Evolutionary conservation across 2,888 invertebrate species (phyloP).

Genomic region (Rhagophthalmus giganteus): DNA sequence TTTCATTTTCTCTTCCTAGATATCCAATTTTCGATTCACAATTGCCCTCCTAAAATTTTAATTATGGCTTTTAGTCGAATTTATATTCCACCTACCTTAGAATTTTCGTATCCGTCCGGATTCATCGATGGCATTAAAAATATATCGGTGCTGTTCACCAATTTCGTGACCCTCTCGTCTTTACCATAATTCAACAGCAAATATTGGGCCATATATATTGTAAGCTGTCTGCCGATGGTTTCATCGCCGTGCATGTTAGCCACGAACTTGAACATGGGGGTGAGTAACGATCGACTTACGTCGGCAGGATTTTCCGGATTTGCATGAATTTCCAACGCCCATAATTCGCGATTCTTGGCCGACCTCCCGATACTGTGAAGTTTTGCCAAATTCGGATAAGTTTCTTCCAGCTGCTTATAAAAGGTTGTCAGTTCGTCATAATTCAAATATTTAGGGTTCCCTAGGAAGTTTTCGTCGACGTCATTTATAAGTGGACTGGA

Average conservation of each 20-base stretch:
- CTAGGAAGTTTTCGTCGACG: constrained; percentile 62
- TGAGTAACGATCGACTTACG: constrained; percentile 59
- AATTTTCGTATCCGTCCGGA: constrained; percentile 92
- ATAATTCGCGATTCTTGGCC: constrained; percentile 76
- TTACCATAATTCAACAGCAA: constrained; percentile 76
- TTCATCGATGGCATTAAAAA: constrained; percentile 97
- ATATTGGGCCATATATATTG: constrained; percentile 82
- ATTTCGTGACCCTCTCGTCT: constrained; percentile 68
- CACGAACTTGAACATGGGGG: constrained; percentile 92
- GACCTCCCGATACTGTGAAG: constrained; percentile 82
- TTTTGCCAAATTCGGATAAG: constrained; percentile 71
- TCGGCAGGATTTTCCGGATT: constrained; percentile 59
- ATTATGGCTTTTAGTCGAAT: too few species aligned
- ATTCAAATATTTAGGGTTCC: constrained; percentile 65
- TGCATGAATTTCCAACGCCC: constrained; percentile 79
- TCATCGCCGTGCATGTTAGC: constrained; percentile 98
- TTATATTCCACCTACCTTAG: constrained; percentile 63
- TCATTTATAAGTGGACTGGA: constrained; percentile 8
- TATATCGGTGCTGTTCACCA: constrained; percentile 88
- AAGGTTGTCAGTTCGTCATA: constrained; percentile 72
- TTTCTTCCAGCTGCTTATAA: constrained; percentile 63
- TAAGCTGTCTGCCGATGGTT: constrained; percentile 80
- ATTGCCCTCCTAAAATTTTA: constrained; percentile 69
- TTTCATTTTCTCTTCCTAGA: constrained; percentile 80
- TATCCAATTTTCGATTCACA: constrained; percentile 71